Conservation (phyloP, 2,888 invertebrate species). For the Leptopilina myrica region DNA sequence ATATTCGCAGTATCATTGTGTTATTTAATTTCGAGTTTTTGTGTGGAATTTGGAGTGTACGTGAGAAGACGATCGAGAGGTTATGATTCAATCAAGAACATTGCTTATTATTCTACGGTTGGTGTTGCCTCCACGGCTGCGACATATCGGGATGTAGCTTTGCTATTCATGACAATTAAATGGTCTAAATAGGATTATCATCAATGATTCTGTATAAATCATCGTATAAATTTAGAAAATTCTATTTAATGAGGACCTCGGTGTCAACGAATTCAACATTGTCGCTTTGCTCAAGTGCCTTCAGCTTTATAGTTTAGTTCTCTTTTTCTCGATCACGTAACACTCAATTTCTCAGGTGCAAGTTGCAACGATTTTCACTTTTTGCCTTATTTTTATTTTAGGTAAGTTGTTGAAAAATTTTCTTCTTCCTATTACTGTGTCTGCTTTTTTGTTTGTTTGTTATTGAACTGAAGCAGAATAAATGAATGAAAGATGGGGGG, state of each 20-base stretch:
- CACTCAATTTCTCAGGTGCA: slow-evolving; percentile 31
- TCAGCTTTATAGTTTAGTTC: slow-evolving; percentile 37
- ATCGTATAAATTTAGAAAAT: slow-evolving; percentile 17
- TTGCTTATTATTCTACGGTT: slow-evolving; percentile 22
- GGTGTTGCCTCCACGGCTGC: slow-evolving; percentile 39
- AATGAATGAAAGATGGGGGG: neutral
- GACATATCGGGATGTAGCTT: slow-evolving; percentile 42
- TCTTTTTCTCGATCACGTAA: slow-evolving; percentile 25
- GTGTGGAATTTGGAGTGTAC: slow-evolving; percentile 13
- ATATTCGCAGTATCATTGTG: slow-evolving; percentile 26
- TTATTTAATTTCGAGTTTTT: slow-evolving; percentile 27
- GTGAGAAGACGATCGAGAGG: slow-evolving; percentile 37
- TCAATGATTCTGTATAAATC: slow-evolving; percentile 42
- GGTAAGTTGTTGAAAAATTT: slow-evolving; percentile 8
- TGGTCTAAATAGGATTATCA: slow-evolving; percentile 7
- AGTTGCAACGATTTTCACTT: slow-evolving; percentile 33
- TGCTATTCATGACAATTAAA: slow-evolving; percentile 7
- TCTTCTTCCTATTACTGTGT: neutral
- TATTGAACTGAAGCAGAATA: neutral
- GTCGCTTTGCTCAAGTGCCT: slow-evolving; percentile 42
- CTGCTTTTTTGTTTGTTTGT: neutral
- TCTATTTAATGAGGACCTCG: slow-evolving; percentile 13
- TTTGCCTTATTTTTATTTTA: slow-evolving; percentile 35
- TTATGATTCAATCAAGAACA: slow-evolving; percentile 38
- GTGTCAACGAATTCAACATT: slow-evolving; percentile 24